Evolutionary conservation across 2,888 invertebrate species (phyloP).

Genomic region (Machimus rusticus): DNA sequence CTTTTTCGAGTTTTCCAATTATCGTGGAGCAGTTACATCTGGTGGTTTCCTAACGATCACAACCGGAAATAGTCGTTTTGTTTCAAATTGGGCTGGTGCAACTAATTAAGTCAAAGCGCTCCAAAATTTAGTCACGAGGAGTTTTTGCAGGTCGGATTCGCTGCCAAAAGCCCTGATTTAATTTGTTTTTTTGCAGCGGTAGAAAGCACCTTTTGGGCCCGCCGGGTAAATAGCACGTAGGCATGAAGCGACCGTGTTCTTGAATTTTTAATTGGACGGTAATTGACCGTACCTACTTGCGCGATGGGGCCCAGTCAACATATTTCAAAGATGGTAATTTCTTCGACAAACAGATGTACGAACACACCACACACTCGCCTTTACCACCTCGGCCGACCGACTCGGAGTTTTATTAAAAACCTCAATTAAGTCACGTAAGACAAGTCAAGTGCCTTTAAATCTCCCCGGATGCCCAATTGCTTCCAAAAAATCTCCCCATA

Average conservation of each 20-base stretch:
- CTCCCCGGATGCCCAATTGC: not conserved
- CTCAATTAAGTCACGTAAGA: constrained; percentile 20
- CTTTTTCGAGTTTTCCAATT: constrained; percentile 7
- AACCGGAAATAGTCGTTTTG: constrained; percentile 33
- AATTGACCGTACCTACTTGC: not conserved
- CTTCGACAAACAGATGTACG: constrained; percentile 1
- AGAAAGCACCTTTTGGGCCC: not conserved
- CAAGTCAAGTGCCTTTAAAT: not conserved
- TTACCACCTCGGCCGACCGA: not conserved
- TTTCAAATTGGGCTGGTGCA: constrained; percentile 6
- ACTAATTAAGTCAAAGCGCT: constrained; percentile 12
- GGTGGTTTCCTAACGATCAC: not conserved
- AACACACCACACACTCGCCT: not conserved
- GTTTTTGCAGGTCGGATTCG: not conserved
- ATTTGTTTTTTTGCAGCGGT: not conserved
- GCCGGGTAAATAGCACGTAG: not conserved
- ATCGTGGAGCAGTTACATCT: not conserved
- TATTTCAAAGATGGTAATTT: not conserved
- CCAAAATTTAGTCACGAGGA: constrained; percentile 9
- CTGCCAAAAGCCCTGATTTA: constrained; percentile 19
- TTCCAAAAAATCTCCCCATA: not conserved
- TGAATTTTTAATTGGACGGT: constrained; percentile 14
- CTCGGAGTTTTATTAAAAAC: not conserved
- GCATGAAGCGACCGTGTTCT: not conserved
- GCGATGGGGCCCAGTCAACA: not conserved